Conservation (phyloP, 1,140 invertebrate species). For the Formica selysi region DNA sequence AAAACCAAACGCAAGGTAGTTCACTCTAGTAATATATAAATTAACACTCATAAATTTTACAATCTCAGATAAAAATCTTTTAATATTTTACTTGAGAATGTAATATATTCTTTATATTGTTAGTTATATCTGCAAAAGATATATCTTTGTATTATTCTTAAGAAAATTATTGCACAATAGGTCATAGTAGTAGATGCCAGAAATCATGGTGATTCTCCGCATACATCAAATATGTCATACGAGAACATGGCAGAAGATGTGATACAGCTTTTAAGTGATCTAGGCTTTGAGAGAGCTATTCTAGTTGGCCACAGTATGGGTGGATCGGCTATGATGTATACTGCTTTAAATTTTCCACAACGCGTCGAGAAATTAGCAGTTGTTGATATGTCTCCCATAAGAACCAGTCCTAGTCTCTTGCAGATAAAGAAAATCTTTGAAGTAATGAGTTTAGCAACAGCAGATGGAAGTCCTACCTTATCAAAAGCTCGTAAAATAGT, state of each 20-base stretch:
- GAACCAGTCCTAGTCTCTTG: constrained; percentile 88
- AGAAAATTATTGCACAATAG: constrained; percentile 78
- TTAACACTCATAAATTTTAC: background rate
- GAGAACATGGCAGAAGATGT: constrained; percentile 92
- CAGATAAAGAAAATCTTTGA: constrained; percentile 89
- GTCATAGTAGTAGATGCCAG: constrained; percentile 94
- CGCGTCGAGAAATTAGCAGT: constrained; percentile 93
- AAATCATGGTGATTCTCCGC: constrained; percentile 97
- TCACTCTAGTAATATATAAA: constrained; percentile 1
- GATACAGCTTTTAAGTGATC: constrained; percentile 88
- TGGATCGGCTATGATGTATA: constrained; percentile 93
- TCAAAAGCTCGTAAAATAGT: constrained; percentile 89
- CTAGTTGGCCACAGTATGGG: constrained; percentile 97
- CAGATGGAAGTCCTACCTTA: constrained; percentile 88
- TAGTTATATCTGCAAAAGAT: background rate
- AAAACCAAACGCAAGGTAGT: constrained; percentile 89
- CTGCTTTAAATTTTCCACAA: constrained; percentile 91
- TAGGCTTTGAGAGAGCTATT: constrained; percentile 88
- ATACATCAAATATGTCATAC: constrained; percentile 91
- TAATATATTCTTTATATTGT: constrained; percentile 2
- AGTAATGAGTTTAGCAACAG: constrained; percentile 88
- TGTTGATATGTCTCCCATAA: constrained; percentile 94
- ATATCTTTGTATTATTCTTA: background rate
- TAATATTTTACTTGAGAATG: background rate
- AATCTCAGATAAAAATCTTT: constrained; percentile 13